A percentile compares a stretch with the other conserved stretches of the same genome.
Conservation (phyloP, 2,888 invertebrate species). For the Melanotus villosus region DNA sequence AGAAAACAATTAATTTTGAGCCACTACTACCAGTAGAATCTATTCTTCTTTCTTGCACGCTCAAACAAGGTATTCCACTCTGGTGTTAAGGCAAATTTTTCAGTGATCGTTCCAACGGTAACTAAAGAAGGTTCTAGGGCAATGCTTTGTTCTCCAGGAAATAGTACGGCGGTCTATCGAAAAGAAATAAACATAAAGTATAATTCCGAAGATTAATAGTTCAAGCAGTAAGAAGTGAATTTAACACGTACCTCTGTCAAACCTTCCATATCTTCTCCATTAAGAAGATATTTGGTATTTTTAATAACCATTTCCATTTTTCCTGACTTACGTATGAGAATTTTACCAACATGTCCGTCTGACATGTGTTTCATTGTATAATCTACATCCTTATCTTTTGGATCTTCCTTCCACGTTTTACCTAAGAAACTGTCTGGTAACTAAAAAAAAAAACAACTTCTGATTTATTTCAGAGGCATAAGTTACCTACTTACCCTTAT, state of each 20-base stretch:
- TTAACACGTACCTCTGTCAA: slow-evolving; percentile 47
- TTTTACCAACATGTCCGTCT: slow-evolving; percentile 65
- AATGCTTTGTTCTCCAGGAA: slow-evolving; percentile 48
- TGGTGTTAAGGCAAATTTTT: slow-evolving; percentile 59
- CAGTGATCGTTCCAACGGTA: slow-evolving; percentile 58
- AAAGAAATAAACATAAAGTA: no score
- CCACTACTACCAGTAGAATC: slow-evolving; percentile 32
- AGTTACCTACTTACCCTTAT: slow-evolving; percentile 55
- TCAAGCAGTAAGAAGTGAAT: no score
- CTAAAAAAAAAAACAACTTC: slow-evolving; percentile 50
- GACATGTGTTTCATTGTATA: slow-evolving; percentile 57
- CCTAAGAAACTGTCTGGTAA: slow-evolving; percentile 64
- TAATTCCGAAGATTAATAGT: no score
- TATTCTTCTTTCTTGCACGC: slow-evolving; percentile 22
- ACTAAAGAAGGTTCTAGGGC: slow-evolving; percentile 51
- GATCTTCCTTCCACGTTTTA: slow-evolving; percentile 62
- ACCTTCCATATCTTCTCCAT: slow-evolving; percentile 51
- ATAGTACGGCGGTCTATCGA: slow-evolving; percentile 49
- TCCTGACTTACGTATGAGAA: slow-evolving; percentile 61
- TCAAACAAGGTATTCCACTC: slow-evolving; percentile 56
- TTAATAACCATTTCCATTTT: slow-evolving; percentile 63
- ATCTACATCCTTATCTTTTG: slow-evolving; percentile 36
- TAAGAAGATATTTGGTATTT: slow-evolving; percentile 58
- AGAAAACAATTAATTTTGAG: no score
- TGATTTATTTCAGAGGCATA: not conserved